Base-by-base conservation (phyloP, 2,797 vertebrate genomes). In the Bovichtus variegatus region DNA sequence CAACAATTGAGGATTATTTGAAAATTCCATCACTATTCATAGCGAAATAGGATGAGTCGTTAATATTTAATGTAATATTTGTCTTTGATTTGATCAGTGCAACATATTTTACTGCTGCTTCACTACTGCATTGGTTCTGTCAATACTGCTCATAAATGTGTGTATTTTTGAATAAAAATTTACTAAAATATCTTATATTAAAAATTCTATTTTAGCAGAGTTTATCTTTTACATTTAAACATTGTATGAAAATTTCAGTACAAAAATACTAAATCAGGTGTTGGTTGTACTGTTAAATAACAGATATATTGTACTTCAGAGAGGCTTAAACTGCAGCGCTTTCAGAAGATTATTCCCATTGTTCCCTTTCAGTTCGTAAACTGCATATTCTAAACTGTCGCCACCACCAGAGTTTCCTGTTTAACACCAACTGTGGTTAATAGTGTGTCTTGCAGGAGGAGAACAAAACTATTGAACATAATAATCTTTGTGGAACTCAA, bases 21-120 rank as follows among this genome's bases (percentile, higher is more conserved):
- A 68, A 63, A 64, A 77, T 47, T 21, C 10, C 21, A 51, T 3
- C 46, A 25, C 13, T 49, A 3, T 36, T 65, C 29, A 72, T 21
- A 66, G 34, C 29, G 38, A 36, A 44, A 63, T 18, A 68, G 41
- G n/a, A 61, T 21, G 25, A 58, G 31, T 16, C 46, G 25, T 44
- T 77, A 27, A 58, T 34, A 8, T 64, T 69, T 40, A 6, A 11
- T n/a, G n/a, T n/a, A n/a, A n/a, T 54, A 60, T 47, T 55, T 31
- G 38, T 27, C 40, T 38, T 51, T 51, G 23, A 71, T 72, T 54
- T 50, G 18, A 75, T 71, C 23, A 29, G 25, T 15, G 19, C 27
- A 55, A 16, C 3, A 63, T 18, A 44, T 44, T 54, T 49, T 16
- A 18, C 49, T 16, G 60, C 54, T 40, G 29, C 21, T 31, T 43